Conservation (phyloP, 2,797 vertebrate genomes). For the Esox masquinongy region DNA sequence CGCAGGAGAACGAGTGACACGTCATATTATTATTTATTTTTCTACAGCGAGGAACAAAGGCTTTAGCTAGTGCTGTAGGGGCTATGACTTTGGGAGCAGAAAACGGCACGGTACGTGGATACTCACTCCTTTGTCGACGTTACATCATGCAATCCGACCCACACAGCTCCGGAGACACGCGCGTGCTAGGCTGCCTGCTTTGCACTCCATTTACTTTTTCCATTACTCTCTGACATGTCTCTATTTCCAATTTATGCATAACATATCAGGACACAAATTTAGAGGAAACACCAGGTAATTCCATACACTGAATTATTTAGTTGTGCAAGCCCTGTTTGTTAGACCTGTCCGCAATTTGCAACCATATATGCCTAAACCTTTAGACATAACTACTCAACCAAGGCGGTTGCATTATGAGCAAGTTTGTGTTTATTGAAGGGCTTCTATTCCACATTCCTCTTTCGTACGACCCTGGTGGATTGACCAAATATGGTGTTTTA, state of each 20-base stretch:
- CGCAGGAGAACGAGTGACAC: background rate
- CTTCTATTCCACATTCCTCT: background rate
- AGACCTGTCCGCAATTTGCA: background rate
- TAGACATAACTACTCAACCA: background rate
- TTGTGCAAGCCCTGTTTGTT: background rate
- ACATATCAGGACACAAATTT: slow-evolving; percentile 27
- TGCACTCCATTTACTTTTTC: slow-evolving; percentile 73
- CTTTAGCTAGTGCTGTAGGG: background rate
- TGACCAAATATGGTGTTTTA: slow-evolving; percentile 3
- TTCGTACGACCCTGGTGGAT: background rate
- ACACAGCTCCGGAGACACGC: slow-evolving; percentile 46
- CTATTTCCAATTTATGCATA: slow-evolving; percentile 60
- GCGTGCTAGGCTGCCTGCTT: slow-evolving; percentile 26
- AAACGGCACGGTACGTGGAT: slow-evolving; percentile 51
- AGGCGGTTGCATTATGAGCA: background rate
- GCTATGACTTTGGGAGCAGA: slow-evolving; percentile 36
- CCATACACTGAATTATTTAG: background rate
- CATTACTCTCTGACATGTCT: slow-evolving; percentile 64
- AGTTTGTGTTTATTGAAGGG: background rate
- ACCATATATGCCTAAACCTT: background rate
- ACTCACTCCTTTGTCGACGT: slow-evolving; percentile 75
- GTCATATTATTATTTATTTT: background rate
- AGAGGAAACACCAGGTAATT: slow-evolving; percentile 1
- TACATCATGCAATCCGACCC: slow-evolving; percentile 75
- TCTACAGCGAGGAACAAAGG: slow-evolving; percentile 33